Evolutionary conservation across 1,140 invertebrate species (phyloP).

Genomic region (Dendroctonus ponderosae): DNA sequence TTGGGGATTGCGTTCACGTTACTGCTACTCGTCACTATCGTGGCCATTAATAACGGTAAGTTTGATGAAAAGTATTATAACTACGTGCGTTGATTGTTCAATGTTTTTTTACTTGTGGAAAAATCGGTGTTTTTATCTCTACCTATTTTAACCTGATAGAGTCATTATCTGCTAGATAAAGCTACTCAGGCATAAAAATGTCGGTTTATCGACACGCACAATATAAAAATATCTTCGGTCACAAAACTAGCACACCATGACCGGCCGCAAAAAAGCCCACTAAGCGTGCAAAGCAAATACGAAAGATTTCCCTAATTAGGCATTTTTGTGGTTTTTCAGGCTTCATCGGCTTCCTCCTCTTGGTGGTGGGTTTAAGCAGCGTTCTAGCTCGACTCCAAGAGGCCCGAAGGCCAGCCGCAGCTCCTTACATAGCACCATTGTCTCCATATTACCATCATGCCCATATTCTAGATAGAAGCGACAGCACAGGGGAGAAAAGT

Average conservation of each 20-base stretch:
- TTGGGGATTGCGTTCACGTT: constrained; percentile 49
- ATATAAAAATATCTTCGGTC: too few species aligned
- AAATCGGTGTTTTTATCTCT: too few species aligned
- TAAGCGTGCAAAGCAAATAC: too few species aligned
- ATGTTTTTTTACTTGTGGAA: too few species aligned
- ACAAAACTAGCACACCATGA: too few species aligned
- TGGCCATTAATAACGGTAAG: constrained; percentile 47
- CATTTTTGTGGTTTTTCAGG: constrained; percentile 12
- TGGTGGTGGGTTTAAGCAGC: constrained; percentile 48
- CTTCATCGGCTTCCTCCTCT: constrained; percentile 47
- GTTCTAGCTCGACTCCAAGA: constrained; percentile 47
- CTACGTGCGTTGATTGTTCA: too few species aligned
- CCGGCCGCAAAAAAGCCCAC: too few species aligned
- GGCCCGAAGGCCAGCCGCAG: constrained; percentile 33
- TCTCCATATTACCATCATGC: constrained; percentile 37
- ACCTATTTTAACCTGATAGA: too few species aligned
- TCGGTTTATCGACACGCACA: too few species aligned
- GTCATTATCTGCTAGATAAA: too few species aligned
- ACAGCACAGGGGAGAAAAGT: background rate
- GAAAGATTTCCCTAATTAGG: too few species aligned
- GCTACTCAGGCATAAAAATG: too few species aligned
- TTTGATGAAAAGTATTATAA: background rate
- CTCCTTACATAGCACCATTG: constrained; percentile 26
- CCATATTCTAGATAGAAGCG: constrained; percentile 35
- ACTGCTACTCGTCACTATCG: constrained; percentile 45